Conservation (phyloP, 2,113 vertebrate genomes). For the Trachemys scripta region DNA sequence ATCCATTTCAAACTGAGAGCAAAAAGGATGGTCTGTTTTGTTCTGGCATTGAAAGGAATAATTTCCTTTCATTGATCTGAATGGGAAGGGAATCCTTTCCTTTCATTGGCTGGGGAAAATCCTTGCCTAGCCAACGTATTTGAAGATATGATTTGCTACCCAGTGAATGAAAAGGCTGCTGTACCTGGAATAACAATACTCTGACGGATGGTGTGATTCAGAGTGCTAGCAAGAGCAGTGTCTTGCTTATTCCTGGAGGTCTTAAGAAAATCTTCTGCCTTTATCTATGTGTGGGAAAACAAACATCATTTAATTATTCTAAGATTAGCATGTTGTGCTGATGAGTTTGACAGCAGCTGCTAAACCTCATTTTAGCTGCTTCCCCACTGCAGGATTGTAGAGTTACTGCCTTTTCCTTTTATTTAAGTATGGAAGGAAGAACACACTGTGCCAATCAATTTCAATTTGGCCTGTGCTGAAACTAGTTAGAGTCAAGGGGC, state of each 20-base stretch:
- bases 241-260: not conserved
- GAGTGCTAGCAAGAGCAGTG: not conserved
- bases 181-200: not conserved
- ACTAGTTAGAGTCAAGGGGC: not conserved
- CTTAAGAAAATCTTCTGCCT: not conserved
- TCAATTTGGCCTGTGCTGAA: not conserved
- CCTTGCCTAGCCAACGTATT: not conserved
- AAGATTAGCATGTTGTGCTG: not conserved
- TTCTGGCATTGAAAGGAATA: not conserved
- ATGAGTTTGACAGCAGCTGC: not conserved
- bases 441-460: not conserved
- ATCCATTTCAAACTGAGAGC: not conserved
- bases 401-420: not conserved
- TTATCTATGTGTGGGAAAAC: constrained; percentile 14
- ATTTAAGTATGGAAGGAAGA: not conserved
- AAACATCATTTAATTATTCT: constrained; percentile 1
- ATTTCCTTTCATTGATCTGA: not conserved
- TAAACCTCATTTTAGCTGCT: not conserved
- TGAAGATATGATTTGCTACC: not conserved
- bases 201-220: not conserved
- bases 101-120: not conserved
- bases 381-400: not conserved
- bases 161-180: not conserved
- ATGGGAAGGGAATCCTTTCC: not conserved
- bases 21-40: not conserved